A percentile compares a stretch with the other conserved stretches of the same genome.
Evolutionary conservation across 2,797 vertebrate genomes (phyloP).

Genomic region (Alauda arvensis): DNA sequence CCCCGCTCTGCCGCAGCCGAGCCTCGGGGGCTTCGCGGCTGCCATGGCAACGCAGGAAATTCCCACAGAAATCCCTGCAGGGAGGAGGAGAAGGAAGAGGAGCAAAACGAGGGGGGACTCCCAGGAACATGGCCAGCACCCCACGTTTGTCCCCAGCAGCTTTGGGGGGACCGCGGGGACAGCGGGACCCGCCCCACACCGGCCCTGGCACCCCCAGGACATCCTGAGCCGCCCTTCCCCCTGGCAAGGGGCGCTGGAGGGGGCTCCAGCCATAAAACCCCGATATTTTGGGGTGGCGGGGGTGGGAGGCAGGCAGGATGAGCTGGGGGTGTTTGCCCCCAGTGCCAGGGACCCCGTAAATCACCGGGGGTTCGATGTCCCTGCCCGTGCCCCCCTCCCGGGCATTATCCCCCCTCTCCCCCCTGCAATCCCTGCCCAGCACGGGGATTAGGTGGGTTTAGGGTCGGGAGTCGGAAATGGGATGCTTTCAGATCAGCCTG

Average conservation of each 20-base stretch:
- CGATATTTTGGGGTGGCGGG: background rate
- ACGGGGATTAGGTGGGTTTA: constrained; percentile 55
- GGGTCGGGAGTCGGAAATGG: constrained; percentile 48
- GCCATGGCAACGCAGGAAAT: constrained; percentile 49
- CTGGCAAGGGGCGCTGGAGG: fast-evolving
- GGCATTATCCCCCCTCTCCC: background rate
- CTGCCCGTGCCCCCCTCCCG: background rate
- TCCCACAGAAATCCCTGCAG: constrained; percentile 12
- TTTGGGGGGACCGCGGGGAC: background rate
- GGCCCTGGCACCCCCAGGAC: background rate
- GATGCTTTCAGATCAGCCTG: constrained; percentile 60
- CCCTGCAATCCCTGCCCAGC: constrained; percentile 4
- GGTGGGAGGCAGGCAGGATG: fast-evolving
- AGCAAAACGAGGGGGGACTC: background rate
- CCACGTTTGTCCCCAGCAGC: fast-evolving
- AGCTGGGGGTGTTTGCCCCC: background rate
- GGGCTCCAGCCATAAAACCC: fast-evolving
- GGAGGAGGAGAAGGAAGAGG: background rate
- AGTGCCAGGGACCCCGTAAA: background rate
- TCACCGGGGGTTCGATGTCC: background rate
- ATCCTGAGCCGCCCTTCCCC: fast-evolving
- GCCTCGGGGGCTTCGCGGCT: background rate
- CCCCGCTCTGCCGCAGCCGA: background rate
- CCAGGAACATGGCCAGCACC: background rate
- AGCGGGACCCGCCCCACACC: fast-evolving